phyloP scores from a whole-genome alignment of 2,888 invertebrate species.

The Lasioglossum marginatum region DNA sequence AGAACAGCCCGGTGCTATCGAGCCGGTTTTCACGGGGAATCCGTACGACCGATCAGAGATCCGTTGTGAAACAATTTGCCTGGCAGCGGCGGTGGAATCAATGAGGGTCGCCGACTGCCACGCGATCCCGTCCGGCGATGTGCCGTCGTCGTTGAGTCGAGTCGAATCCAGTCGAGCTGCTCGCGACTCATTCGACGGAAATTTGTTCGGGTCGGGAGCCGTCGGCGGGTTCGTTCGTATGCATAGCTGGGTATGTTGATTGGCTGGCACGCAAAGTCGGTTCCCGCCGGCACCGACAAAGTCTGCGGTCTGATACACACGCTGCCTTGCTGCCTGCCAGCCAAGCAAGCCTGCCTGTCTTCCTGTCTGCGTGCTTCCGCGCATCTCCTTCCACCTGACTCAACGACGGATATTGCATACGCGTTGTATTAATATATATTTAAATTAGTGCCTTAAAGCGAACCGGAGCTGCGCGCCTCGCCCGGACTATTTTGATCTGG shows the following conservation, averaged over 20 bases:
- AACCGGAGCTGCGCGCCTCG: constrained; percentile 70
- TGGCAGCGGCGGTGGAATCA: constrained; percentile 16
- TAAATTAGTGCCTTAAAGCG: constrained; percentile 79
- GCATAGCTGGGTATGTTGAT: constrained; percentile 75
- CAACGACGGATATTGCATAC: constrained; percentile 67
- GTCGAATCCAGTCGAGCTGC: constrained; percentile 34
- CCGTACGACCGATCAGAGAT: background rate
- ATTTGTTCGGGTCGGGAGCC: constrained; percentile 66
- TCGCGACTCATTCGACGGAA: constrained; percentile 51
- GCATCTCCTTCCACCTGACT: constrained; percentile 28
- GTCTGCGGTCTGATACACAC: constrained; percentile 47
- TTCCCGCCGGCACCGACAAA: constrained; percentile 57
- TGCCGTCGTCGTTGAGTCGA: background rate
- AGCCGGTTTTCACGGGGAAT: background rate
- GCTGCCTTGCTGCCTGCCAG: constrained; percentile 16
- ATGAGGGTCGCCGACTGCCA: constrained; percentile 29
- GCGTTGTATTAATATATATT: constrained; percentile 81
- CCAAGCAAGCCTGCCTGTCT: constrained; percentile 15
- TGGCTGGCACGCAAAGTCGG: constrained; percentile 75
- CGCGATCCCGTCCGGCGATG: constrained; percentile 6
- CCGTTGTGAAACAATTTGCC: constrained; percentile 33
- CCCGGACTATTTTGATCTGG: constrained; percentile 2
- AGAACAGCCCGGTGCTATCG: background rate
- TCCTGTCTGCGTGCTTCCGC: constrained; percentile 24
- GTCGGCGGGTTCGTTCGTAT: constrained; percentile 74